These are phyloP conservation scores for Drosophila grimshawi DNA, from an alignment of 1,140 invertebrate genomes.

Conservation along the genomic window DNA sequence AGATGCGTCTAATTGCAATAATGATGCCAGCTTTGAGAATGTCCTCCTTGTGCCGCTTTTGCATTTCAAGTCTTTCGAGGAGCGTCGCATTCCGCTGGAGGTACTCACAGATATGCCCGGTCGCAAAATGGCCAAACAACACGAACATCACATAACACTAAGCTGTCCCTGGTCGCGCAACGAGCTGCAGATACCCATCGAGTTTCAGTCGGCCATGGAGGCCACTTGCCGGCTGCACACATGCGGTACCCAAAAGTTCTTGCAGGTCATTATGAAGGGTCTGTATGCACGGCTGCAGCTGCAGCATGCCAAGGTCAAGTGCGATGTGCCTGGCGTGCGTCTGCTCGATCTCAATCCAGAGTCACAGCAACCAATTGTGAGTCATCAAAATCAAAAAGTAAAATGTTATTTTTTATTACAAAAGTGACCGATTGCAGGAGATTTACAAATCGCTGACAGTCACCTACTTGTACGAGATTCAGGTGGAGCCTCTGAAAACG, in stretches of 20 bases:
- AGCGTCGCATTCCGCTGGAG: constrained; percentile 87
- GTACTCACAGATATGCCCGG: constrained; percentile 90
- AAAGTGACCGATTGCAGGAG: constrained; percentile 45
- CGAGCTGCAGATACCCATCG: constrained; percentile 88
- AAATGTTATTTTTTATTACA: background rate
- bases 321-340: constrained; percentile 86
- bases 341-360: constrained; percentile 88
- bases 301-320: constrained; percentile 86
- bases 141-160: constrained; percentile 86
- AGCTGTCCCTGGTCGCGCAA: constrained; percentile 90
- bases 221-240: constrained; percentile 92
- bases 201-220: constrained; percentile 93
- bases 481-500: constrained; percentile 86
- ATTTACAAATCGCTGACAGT: constrained; percentile 87
- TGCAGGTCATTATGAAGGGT: constrained; percentile 91
- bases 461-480: constrained; percentile 89
- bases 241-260: constrained; percentile 91
- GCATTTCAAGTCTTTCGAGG: constrained; percentile 89
- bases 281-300: constrained; percentile 87
- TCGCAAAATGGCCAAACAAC: constrained; percentile 86
- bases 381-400: background rate
- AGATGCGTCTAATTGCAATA: constrained; percentile 15
- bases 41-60: constrained; percentile 88
- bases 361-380: constrained; percentile 66
- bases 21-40: constrained; percentile 84